These are phyloP conservation scores for Procambarus clarkii DNA, from an alignment of 1,140 invertebrate species.

Conservation along the genomic window DNA sequence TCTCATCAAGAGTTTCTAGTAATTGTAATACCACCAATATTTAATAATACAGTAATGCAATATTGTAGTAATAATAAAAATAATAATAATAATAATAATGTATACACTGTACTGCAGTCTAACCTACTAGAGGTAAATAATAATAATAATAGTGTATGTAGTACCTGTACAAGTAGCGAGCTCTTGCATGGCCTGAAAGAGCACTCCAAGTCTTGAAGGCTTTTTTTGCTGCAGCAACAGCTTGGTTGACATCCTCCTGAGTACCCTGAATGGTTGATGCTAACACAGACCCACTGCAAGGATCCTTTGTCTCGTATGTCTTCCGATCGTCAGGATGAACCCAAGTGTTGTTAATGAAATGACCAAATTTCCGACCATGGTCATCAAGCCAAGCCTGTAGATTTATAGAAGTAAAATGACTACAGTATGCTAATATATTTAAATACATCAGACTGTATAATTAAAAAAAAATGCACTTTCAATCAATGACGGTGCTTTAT, in stretches of 20 bases:
- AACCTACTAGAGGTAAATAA: neutral
- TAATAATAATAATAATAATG: too few relatives aligned
- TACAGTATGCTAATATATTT: too few relatives aligned
- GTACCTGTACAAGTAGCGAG: slow-evolving; percentile 77
- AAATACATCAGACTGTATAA: too few relatives aligned
- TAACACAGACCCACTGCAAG: slow-evolving; percentile 55
- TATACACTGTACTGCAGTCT: too few relatives aligned
- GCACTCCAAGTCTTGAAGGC: slow-evolving; percentile 76
- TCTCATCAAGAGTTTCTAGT: too few relatives aligned
- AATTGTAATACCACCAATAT: too few relatives aligned
- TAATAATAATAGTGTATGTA: neutral
- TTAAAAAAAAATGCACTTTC: too few relatives aligned
- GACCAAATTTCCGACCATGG: slow-evolving; percentile 72
- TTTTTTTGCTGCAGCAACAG: slow-evolving; percentile 75
- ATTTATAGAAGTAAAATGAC: neutral
- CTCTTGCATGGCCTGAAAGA: slow-evolving; percentile 75
- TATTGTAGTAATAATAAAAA: too few relatives aligned
- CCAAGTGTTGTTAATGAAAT: slow-evolving; percentile 73
- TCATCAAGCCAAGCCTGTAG: slow-evolving; percentile 72
- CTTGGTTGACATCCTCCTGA: slow-evolving; percentile 72
- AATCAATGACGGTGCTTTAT: too few relatives aligned
- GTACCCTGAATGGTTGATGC: slow-evolving; percentile 72
- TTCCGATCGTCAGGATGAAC: slow-evolving; percentile 67
- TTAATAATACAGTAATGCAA: too few relatives aligned
- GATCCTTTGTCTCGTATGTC: slow-evolving; percentile 68